Evolutionary conservation across 2,888 invertebrate genomes (phyloP), one percentile per base, ranked within the genome.

Genomic region (Calephelis perditalis): DNA sequence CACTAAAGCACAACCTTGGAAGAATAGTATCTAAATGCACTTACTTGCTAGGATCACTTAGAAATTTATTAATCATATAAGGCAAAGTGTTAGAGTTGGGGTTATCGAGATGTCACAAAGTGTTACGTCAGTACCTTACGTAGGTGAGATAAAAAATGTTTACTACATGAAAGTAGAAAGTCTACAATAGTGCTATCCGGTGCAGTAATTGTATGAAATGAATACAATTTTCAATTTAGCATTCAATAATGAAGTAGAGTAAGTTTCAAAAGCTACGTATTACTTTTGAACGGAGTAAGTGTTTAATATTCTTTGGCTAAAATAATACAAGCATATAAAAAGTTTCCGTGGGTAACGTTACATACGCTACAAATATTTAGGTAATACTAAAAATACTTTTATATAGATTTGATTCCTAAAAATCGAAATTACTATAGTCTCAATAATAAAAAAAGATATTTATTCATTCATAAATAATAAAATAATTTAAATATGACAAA

Each of bases 1-100:
- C 85, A 86, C 87, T 86, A 86, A 89, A 88, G 89, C 89, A 89
- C 89, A 89, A 90, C 89, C 89, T 83, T 89, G 87, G 89, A 89
- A 88, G 87, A 90, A 86, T 88, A 88, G 86, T 87, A 88, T 71
- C 88, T 90, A 89, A 79, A 85, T 75, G 86, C 83, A 73, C 87
- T 89, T 90, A 89, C 76, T 72, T 60, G 82, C 87, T 88, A 87
- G 77, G 82, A 77, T 83, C 78, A 82, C 78, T 79, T 85, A 85
- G 82, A 84, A 79, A 82, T 81, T 76, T 75, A 77, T 79, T 81
- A 82, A 80, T 86, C 71, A 74, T 84, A 84, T 89, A 89, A 89
- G 89, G 89, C 89, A 89, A 86, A 88, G 89, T 87, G 81, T 89
- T 72, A 78, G 86, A 85, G 80, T 82, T 83, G 85, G 88, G 86